Evolutionary conservation across 2,113 vertebrate genomes (phyloP).

Genomic region (Gallinago jamesoni): DNA sequence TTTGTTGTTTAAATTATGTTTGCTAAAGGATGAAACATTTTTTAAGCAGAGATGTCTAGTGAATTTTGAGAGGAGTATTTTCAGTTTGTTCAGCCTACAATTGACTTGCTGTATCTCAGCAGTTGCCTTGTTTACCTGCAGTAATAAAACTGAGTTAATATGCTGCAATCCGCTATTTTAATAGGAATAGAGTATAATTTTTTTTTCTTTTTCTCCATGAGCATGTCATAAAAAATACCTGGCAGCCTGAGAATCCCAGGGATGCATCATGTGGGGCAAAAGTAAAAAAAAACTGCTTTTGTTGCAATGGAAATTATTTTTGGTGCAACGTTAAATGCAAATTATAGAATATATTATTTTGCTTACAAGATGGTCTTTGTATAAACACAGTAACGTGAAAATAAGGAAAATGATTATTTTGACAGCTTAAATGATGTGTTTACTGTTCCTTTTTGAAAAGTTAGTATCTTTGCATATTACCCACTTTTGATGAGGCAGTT

Average conservation of each 20-base stretch:
- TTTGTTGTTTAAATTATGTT: background rate
- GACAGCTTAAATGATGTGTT: background rate
- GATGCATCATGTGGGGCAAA: background rate
- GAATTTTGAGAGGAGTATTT: background rate
- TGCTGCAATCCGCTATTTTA: background rate
- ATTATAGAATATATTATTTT: background rate
- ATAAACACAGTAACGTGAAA: background rate
- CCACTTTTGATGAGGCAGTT: background rate
- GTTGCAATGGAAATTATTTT: background rate
- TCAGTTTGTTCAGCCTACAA: background rate
- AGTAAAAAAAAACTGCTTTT: background rate
- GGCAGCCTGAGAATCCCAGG: background rate
- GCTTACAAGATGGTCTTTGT: background rate
- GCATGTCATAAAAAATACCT: background rate
- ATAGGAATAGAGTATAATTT: background rate
- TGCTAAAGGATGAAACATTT: background rate
- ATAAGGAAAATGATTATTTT: background rate
- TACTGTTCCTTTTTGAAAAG: background rate
- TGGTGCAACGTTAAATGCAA: background rate
- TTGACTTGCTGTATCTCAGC: background rate
- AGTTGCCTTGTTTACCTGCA: background rate
- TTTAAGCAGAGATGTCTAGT: background rate
- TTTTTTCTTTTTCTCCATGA: background rate
- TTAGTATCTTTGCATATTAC: background rate
- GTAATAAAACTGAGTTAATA: background rate